A percentile compares a stretch with the other conserved stretches of the same genome.
Evolutionary conservation across 2,113 vertebrate genomes (phyloP).

Genomic region (Caloenas nicobarica): DNA sequence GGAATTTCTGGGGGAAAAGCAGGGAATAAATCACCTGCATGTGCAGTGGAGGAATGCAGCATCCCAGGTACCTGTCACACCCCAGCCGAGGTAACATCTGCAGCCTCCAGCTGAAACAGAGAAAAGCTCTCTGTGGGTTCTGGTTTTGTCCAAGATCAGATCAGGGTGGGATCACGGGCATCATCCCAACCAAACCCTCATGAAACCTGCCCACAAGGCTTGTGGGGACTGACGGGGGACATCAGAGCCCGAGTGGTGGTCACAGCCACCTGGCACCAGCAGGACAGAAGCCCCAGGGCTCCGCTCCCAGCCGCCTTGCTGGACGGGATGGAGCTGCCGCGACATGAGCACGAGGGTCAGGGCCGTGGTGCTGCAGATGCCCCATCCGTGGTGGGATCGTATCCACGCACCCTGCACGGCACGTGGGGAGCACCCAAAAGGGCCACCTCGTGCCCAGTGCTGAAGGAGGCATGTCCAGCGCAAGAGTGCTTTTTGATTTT

Average conservation of each 20-base stretch:
- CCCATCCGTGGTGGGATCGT: rapidly evolving
- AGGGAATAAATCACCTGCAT: rapidly evolving
- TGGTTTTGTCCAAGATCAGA: neutral
- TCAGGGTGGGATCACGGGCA: neutral
- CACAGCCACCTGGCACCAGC: neutral
- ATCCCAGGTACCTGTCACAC: neutral
- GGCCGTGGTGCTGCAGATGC: rapidly evolving
- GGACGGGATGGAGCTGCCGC: rapidly evolving
- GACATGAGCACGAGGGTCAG: neutral
- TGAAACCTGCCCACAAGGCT: neutral
- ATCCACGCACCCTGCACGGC: neutral
- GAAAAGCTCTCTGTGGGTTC: neutral
- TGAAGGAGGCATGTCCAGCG: neutral
- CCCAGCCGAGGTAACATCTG: neutral
- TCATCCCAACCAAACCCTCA: neutral
- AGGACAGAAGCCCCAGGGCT: neutral
- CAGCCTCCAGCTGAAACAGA: neutral
- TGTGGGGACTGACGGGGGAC: neutral
- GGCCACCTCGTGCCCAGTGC: rapidly evolving
- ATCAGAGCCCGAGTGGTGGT: neutral
- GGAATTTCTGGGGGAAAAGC: neutral
- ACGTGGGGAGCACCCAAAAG: no score
- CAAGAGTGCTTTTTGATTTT: no score
- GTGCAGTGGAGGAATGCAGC: neutral
- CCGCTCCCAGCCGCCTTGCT: neutral